These are phyloP conservation scores for Hapalemur alaotrensis DNA, from an alignment of 2,797 vertebrate species.

Conservation along the genomic window DNA sequence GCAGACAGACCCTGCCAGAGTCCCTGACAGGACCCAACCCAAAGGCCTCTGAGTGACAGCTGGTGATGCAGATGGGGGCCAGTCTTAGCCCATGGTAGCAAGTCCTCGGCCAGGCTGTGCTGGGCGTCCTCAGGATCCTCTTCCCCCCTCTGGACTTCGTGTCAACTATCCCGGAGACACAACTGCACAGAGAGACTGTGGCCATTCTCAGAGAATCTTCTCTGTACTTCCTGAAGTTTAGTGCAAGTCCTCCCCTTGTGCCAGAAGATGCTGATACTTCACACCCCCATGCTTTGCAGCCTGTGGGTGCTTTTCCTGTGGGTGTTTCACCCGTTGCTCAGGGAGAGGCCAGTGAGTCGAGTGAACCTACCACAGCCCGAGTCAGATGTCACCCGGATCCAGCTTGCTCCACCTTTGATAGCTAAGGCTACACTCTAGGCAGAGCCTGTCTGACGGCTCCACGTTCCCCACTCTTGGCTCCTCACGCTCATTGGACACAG, in stretches of 20 bases:
- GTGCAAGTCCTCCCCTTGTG: background rate
- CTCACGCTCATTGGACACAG: background rate
- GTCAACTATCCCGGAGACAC: background rate
- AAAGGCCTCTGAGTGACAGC: background rate
- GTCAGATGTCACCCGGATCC: background rate
- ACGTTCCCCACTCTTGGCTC: background rate
- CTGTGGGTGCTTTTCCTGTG: background rate
- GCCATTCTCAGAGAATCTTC: background rate
- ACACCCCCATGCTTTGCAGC: accelerated
- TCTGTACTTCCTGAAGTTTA: background rate
- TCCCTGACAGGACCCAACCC: accelerated
- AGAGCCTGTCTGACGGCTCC: background rate
- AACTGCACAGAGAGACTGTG: background rate
- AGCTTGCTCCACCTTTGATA: background rate
- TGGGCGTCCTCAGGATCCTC: background rate
- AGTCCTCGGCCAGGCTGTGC: background rate
- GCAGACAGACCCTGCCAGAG: background rate
- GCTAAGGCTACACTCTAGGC: background rate
- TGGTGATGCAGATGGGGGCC: background rate
- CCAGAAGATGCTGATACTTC: background rate
- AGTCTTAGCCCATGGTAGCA: background rate
- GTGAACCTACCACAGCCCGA: background rate
- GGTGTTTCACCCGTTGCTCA: background rate
- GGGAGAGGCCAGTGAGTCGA: background rate
- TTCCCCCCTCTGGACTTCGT: background rate